These are phyloP conservation scores for Tetraodon nigroviridis DNA, from an alignment of 2,113 vertebrate genomes.

Conservation along the genomic window DNA sequence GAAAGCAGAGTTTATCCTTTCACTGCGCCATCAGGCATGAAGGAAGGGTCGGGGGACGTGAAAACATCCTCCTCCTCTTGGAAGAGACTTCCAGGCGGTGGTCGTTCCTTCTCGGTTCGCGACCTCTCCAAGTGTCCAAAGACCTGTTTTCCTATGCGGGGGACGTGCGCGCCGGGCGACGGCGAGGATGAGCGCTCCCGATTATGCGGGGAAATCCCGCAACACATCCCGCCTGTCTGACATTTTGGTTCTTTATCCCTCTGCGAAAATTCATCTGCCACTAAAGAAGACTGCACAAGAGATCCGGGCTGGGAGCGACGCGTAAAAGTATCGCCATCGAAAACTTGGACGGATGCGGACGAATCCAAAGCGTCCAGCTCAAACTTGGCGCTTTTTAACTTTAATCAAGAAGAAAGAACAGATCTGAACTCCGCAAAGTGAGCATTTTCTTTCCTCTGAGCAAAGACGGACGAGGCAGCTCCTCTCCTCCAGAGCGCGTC, in stretches of 20 bases:
- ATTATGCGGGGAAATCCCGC: slow-evolving; percentile 23
- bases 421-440: background rate
- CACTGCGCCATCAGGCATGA: slow-evolving; percentile 44
- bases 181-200: slow-evolving; percentile 16
- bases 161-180: slow-evolving; percentile 24
- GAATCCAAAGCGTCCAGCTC: background rate
- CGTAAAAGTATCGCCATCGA: slow-evolving; percentile 38
- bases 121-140: background rate
- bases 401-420: background rate
- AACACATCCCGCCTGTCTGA: slow-evolving; percentile 2
- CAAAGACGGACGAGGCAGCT: slow-evolving; percentile 31
- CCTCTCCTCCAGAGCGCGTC: slow-evolving; percentile 39
- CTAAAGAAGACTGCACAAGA: background rate
- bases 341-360: slow-evolving; percentile 23
- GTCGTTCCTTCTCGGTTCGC: too few species aligned
- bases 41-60: slow-evolving; percentile 11
- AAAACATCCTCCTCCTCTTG: slow-evolving; percentile 49
- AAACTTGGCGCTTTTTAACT: background rate
- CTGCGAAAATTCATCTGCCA: background rate
- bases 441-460: slow-evolving; percentile 25
- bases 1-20: slow-evolving; percentile 23
- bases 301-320: slow-evolving; percentile 3
- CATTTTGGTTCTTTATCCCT: slow-evolving; percentile 5
- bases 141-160: slow-evolving; percentile 24
- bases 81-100: slow-evolving; percentile 22